A percentile compares a stretch with the other conserved stretches of the same genome.
Conservation (phyloP, 2,113 vertebrate genomes). For the Chlorodrepanis virens region DNA sequence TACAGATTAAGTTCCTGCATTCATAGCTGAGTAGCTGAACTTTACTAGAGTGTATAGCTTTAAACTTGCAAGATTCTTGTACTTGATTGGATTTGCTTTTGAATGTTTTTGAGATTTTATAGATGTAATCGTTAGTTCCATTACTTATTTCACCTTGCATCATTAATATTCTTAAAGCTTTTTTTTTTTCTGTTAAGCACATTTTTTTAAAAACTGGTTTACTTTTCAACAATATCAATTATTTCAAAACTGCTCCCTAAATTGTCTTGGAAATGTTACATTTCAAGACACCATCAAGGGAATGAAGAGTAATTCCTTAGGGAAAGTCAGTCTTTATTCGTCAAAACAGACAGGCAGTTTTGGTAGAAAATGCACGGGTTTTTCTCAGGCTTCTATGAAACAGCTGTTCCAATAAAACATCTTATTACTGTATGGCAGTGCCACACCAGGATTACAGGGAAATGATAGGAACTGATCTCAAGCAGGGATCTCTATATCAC, state of each 20-base stretch:
- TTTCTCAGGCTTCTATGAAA: neutral
- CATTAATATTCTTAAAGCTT: neutral
- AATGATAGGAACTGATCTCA: neutral
- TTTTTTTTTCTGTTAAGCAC: neutral
- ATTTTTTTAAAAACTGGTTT: neutral
- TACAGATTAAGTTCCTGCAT: neutral
- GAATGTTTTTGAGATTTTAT: neutral
- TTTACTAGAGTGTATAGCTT: neutral
- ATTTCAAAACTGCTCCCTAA: neutral
- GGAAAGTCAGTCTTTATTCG: neutral
- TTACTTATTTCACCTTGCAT: neutral
- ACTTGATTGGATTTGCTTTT: neutral
- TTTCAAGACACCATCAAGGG: neutral
- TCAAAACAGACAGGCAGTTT: neutral
- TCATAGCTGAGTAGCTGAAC: neutral
- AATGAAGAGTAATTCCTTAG: neutral
- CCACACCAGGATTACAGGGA: neutral
- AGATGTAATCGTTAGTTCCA: neutral
- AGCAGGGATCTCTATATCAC: neutral
- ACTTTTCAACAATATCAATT: neutral
- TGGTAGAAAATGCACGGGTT: neutral
- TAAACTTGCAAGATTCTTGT: neutral
- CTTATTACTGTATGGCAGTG: neutral
- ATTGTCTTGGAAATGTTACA: neutral
- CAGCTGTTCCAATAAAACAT: neutral